Base-by-base conservation (phyloP, 2,888 invertebrate genomes). In the Ophonus ardosiacus region DNA sequence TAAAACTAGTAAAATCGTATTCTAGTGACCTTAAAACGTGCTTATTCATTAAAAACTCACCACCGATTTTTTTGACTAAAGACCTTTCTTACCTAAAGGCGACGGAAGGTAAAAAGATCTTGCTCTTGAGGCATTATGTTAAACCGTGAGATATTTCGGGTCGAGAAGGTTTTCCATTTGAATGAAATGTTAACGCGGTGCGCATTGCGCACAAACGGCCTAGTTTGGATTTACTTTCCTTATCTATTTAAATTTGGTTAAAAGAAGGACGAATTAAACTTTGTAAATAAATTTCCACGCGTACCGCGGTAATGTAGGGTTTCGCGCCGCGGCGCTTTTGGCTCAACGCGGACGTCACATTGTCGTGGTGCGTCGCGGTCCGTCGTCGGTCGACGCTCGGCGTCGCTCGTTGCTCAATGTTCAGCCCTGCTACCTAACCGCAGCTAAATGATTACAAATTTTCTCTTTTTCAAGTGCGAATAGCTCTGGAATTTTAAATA, bases 231-330 rank as follows among this genome's bases (percentile, higher is more conserved):
- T 57, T 78, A 78, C 78, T 56, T 78, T 78, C 78, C 78, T 80
- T 80, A 80, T 80, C 80, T 80, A 80, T 80, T 80, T 80, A 61
- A 80, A 80, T 80, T 80, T 80, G 80, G 80, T 61, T 61, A 80
- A 80, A 80, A 80, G 80, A 80, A 80, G 80, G 61, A 80, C 80
- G 80, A 80, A 80, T 80, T 80, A 80, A 80, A 80, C 80, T 80
- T 80, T 80, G 61, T 61, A 80, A 80, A 80, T 80, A 80, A 80
- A 80, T 80, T 80, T 80, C 78, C 31, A 57, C 78, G 78, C 78
- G 78, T 78, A 40, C 31, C 78, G 56, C 31, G 8, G 78, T 74
- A 74, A 74, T 74, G 18, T 74, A 40, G 71, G 71, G 71, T 40
- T 74, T 74, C 15, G 71, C 43, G 71, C 15, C 21, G 71, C 43